These are phyloP conservation scores for Cephus rjabovi DNA, from an alignment of 2,888 invertebrate genomes.

Conservation along the genomic window DNA sequence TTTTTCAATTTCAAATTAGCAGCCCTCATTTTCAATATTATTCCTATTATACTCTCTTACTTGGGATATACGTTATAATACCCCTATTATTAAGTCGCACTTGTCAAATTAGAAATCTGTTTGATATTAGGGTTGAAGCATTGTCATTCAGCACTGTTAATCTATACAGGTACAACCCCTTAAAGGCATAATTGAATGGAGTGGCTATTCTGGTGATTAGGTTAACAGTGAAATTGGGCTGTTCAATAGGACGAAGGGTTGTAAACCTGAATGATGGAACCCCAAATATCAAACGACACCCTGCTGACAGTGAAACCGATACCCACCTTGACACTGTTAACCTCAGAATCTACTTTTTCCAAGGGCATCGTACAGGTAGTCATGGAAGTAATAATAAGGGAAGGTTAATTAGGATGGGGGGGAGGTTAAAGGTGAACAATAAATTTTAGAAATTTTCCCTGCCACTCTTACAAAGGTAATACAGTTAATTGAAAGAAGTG, in stretches of 20 bases:
- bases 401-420: background rate
- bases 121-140: background rate
- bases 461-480: background rate
- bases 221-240: background rate
- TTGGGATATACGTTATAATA: background rate
- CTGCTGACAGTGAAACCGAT: background rate
- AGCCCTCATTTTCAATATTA: background rate
- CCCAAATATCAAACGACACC: background rate
- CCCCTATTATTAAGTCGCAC: background rate
- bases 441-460: background rate
- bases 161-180: background rate
- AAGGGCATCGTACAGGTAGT: background rate
- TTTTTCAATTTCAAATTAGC: background rate
- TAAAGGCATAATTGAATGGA: background rate
- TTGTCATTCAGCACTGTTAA: background rate
- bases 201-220: background rate
- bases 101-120: background rate
- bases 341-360: background rate
- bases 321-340: background rate
- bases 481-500: background rate
- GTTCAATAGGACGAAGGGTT: background rate
- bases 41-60: background rate
- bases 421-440: background rate
- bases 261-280: background rate
- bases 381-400: background rate